Evolutionary conservation across 2,797 vertebrate genomes (phyloP).

Genomic region (Prionace glauca): DNA sequence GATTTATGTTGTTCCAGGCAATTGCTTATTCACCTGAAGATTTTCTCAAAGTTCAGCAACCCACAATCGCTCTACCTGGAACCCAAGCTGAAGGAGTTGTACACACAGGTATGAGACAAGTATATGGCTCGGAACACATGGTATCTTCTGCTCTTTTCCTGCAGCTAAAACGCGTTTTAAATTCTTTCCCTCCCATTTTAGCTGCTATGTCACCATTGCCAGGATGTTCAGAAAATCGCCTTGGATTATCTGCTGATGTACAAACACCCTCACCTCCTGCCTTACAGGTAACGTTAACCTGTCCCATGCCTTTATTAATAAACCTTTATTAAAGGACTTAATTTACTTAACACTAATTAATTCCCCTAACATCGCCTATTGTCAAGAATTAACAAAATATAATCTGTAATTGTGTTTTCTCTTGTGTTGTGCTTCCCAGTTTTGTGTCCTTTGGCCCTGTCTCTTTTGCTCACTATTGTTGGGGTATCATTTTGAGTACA

Average conservation of each 20-base stretch:
- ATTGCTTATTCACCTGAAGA: slow-evolving; percentile 77
- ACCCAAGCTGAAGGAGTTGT: slow-evolving; percentile 72
- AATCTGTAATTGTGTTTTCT: background rate
- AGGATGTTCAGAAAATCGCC: slow-evolving; percentile 77
- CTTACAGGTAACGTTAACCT: slow-evolving; percentile 74
- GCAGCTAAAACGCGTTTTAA: background rate
- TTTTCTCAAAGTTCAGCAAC: slow-evolving; percentile 90
- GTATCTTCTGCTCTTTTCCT: background rate
- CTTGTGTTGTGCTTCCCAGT: background rate
- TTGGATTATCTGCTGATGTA: slow-evolving; percentile 88
- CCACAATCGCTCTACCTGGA: slow-evolving; percentile 83
- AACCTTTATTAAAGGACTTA: background rate
- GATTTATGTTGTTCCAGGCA: slow-evolving; percentile 60
- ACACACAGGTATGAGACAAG: slow-evolving; percentile 70
- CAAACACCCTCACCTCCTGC: slow-evolving; percentile 77
- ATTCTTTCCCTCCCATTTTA: slow-evolving; percentile 49
- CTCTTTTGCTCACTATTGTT: background rate
- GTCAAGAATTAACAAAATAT: background rate
- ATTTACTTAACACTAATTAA: background rate
- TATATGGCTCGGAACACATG: background rate
- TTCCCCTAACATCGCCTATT: slow-evolving; percentile 8
- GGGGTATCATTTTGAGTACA: too few relatives aligned
- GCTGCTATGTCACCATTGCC: slow-evolving; percentile 89
- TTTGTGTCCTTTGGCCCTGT: background rate
- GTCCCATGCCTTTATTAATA: background rate